Evolutionary conservation across 2,113 vertebrate genomes (phyloP).

Genomic region (Ceyx melanurus): DNA sequence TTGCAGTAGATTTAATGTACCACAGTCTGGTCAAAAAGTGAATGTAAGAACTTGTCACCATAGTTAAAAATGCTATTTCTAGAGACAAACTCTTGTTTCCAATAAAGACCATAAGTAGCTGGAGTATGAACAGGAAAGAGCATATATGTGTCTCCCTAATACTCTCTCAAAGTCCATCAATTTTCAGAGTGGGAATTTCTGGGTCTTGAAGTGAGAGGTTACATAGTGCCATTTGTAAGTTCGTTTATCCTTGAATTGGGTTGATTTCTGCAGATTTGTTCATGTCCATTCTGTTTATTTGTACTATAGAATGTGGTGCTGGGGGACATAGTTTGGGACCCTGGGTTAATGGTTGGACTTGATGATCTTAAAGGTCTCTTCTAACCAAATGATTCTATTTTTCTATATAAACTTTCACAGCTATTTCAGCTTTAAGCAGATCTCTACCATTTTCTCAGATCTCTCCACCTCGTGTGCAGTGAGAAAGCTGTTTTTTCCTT

Average conservation of each 20-base stretch:
- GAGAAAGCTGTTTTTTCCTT: too few relatives aligned
- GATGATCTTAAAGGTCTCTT: too few relatives aligned
- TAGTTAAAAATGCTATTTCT: not conserved
- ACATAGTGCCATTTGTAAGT: not conserved
- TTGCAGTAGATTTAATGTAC: not conserved
- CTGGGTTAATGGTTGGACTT: too few relatives aligned
- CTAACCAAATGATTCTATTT: too few relatives aligned
- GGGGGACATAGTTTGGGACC: too few relatives aligned
- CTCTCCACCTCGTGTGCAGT: too few relatives aligned
- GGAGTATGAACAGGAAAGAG: not conserved
- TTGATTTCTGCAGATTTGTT: not conserved
- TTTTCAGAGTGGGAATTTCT: not conserved
- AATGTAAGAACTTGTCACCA: fast-evolving
- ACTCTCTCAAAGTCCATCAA: fast-evolving
- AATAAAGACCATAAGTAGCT: not conserved
- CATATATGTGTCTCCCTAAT: not conserved
- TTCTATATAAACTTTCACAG: not conserved
- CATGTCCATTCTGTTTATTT: not conserved
- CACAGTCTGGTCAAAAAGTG: not conserved
- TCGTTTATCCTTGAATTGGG: not conserved
- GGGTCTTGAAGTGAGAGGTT: not conserved
- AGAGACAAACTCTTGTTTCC: not conserved
- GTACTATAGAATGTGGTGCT: not conserved
- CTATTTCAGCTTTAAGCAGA: not conserved
- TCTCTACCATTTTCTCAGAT: not conserved